A percentile compares a stretch with the other conserved stretches of the same genome.
These are phyloP conservation scores for Dipodomys ordii DNA, from an alignment of 2,113 vertebrate species.

Conservation along the genomic window DNA sequence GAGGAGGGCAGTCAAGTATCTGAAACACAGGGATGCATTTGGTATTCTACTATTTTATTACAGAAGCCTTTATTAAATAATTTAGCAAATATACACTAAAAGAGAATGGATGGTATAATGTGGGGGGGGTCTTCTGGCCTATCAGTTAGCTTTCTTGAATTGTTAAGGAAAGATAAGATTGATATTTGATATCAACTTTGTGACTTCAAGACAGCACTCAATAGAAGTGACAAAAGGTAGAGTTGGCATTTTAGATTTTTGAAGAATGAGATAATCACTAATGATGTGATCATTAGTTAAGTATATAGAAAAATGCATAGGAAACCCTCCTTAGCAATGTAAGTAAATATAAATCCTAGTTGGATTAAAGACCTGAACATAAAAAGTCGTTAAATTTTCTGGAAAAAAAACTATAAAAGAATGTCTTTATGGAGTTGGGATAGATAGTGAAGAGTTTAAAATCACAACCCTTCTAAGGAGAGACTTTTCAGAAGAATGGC, in stretches of 20 bases:
- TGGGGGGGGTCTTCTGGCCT: neutral
- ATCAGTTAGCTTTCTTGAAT: neutral
- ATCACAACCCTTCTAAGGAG: neutral
- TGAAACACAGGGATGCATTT: neutral
- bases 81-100: neutral
- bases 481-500: too few relatives aligned
- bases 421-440: neutral
- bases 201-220: neutral
- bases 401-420: neutral
- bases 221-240: neutral
- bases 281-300: neutral
- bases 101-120: neutral
- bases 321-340: neutral
- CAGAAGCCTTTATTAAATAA: neutral
- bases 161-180: conserved; percentile 9
- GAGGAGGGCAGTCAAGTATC: neutral
- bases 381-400: neutral
- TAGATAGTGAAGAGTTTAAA: conserved; percentile 27
- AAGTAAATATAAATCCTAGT: neutral
- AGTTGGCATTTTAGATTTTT: neutral
- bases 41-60: neutral
- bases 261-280: neutral
- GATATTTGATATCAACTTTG: neutral
- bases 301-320: neutral
- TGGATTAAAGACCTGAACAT: conserved; percentile 13